Conservation (phyloP, 2,888 invertebrate species). For the Blastobasis adustella region DNA sequence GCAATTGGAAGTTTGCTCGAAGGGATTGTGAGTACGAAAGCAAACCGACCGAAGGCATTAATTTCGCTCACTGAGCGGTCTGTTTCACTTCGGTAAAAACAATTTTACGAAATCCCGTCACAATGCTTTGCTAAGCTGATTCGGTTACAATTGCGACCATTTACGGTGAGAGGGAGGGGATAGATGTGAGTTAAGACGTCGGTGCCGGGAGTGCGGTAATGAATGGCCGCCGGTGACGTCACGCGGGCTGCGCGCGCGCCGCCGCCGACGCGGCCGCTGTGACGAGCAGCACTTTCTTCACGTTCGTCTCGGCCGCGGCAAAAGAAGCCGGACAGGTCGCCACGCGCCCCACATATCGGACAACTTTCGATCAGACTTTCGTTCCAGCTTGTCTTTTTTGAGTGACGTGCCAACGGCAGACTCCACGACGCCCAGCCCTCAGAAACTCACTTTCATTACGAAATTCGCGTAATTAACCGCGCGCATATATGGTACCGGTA, state of each 20-base stretch:
- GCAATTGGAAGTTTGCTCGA: slow-evolving; percentile 23
- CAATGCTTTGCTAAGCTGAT: background rate
- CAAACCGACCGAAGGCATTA: slow-evolving; percentile 8
- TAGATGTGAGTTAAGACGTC: background rate
- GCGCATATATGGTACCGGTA: slow-evolving; percentile 2
- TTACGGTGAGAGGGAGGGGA: background rate
- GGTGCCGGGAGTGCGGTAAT: background rate
- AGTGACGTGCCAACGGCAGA: slow-evolving; percentile 48
- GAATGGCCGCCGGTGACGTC: slow-evolving; percentile 21
- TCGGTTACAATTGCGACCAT: background rate
- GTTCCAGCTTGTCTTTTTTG: slow-evolving; percentile 57
- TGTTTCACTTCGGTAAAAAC: slow-evolving; percentile 20
- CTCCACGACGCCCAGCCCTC: slow-evolving; percentile 43
- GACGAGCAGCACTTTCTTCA: slow-evolving; percentile 44
- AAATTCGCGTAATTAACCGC: slow-evolving; percentile 15
- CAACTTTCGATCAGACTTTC: slow-evolving; percentile 74
- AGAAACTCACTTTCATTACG: slow-evolving; percentile 46
- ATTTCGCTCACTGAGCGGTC: slow-evolving; percentile 20
- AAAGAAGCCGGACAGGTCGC: slow-evolving; percentile 47
- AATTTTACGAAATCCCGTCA: slow-evolving; percentile 9
- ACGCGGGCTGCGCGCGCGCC: slow-evolving; percentile 6
- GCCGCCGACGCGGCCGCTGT: slow-evolving; percentile 19
- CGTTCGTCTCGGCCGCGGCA: slow-evolving; percentile 27
- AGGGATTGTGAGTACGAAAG: slow-evolving; percentile 14
- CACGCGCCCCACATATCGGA: slow-evolving; percentile 64